Conservation (phyloP, 2,113 vertebrate species). For the Prionailurus viverrinus region DNA sequence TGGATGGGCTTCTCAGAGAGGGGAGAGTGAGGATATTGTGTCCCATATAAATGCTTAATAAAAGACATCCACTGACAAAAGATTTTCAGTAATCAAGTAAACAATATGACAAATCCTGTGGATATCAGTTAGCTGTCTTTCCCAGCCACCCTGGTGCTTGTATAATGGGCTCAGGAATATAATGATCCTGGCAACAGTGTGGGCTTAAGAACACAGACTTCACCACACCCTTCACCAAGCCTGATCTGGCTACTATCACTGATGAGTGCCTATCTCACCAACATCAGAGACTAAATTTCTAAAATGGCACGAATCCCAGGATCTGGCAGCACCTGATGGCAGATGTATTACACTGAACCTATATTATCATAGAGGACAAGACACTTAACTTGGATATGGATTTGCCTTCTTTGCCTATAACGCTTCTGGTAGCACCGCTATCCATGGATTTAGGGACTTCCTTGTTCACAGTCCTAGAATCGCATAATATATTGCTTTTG, state of each 20-base stretch:
- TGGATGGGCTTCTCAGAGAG: background rate
- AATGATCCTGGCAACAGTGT: background rate
- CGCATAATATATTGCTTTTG: background rate
- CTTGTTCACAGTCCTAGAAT: background rate
- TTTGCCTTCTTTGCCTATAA: background rate
- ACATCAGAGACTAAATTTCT: background rate
- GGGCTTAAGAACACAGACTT: background rate
- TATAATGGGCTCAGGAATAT: background rate
- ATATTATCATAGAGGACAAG: background rate
- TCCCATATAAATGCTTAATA: background rate
- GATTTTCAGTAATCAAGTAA: background rate
- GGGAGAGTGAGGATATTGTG: background rate
- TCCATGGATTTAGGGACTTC: background rate
- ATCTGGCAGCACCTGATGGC: background rate
- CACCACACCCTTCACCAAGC: background rate
- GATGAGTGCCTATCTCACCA: background rate
- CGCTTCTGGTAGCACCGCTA: background rate
- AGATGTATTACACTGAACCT: background rate
- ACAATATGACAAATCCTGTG: background rate
- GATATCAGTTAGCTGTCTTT: background rate
- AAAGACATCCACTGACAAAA: background rate
- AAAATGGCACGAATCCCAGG: background rate
- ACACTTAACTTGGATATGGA: background rate
- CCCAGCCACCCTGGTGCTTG: background rate
- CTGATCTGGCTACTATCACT: background rate